These are phyloP conservation scores for Garra rufa DNA, from an alignment of 2,113 vertebrate species.

Conservation along the genomic window DNA sequence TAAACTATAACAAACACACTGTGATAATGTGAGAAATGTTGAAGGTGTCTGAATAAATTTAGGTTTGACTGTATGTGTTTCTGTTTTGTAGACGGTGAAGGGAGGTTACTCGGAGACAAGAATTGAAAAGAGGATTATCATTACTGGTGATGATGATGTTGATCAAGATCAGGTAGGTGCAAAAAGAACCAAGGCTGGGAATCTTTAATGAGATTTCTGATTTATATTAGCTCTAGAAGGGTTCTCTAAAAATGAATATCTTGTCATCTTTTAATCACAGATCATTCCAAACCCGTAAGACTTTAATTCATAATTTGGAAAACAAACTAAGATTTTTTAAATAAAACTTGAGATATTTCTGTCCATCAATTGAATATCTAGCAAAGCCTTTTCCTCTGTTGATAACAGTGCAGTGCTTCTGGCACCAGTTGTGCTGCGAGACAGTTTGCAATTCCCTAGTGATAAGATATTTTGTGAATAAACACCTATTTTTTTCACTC, in stretches of 20 bases:
- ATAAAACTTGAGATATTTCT: neutral
- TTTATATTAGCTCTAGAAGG: neutral
- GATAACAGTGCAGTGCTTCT: neutral
- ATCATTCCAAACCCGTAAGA: neutral
- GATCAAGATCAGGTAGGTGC: slow-evolving; percentile 94
- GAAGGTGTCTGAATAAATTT: too few species aligned
- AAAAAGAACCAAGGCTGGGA: neutral
- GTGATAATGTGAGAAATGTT: too few species aligned
- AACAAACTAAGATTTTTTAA: neutral
- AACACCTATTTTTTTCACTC: neutral
- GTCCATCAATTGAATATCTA: neutral
- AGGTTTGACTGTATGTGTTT: too few species aligned
- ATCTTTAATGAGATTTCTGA: neutral
- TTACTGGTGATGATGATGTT: slow-evolving; percentile 97
- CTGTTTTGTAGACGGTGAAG: slow-evolving; percentile 91
- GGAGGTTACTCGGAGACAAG: slow-evolving; percentile 98
- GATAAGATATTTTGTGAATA: neutral
- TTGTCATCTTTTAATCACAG: neutral
- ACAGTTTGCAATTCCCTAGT: neutral
- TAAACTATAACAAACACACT: too few species aligned
- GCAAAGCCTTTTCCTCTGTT: neutral
- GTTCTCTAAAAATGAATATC: neutral
- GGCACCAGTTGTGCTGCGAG: neutral
- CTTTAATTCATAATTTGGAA: neutral
- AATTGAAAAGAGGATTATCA: slow-evolving; percentile 99